Evolutionary conservation across 2,113 vertebrate genomes (phyloP), one percentile per base, ranked within the genome.

Genomic region (Taurulus bubalis): DNA sequence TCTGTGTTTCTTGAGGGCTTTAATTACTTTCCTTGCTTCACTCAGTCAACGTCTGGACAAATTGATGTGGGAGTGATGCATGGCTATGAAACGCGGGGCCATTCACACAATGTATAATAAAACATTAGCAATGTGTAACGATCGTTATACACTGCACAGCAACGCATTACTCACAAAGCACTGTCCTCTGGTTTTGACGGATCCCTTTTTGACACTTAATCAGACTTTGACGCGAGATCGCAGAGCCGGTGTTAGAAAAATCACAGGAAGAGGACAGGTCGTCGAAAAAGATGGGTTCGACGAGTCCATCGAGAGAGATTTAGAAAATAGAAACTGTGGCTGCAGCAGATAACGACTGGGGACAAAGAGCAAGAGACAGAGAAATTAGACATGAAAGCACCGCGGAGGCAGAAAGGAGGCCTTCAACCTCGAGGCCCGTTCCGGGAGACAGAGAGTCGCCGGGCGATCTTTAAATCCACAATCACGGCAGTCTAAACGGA

Each of bases 391-490:
- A 64, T 74, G 79, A 88, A 86, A 82, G 79, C 73, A 51, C 16
- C 24, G 53, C 71, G 18, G 40, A 38, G 53, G 69, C 73, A 86
- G 53, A 82, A 15, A 47, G 71, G 42, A 85, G 79, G 65, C 80
- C 80, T 87, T 87, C 74, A 32, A 84, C 83, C 77, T 83, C 32
- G 3, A 84, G 79, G 78, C 73, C 79, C 66, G 60, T 72, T 70
- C 69, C 26, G 67, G 73, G 38, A 68, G 65, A 85, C 74, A 26
- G 73, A 82, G 69, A 76, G 83, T 49, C 40, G 66, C 77, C 51
- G 30, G 81, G 59, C 36, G 26, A 79, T 86, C 85, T 90, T 87
- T 83, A 81, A 77, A 89, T 91, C 83, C 80, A 84, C 88, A 91
- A 90, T 91, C 85, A 73, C 79, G 59, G 83, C 71, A 59, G 75